Evolutionary conservation across 1,140 invertebrate genomes (phyloP), one percentile per base, ranked within the genome.

Genomic region (Plutomurus gul): DNA sequence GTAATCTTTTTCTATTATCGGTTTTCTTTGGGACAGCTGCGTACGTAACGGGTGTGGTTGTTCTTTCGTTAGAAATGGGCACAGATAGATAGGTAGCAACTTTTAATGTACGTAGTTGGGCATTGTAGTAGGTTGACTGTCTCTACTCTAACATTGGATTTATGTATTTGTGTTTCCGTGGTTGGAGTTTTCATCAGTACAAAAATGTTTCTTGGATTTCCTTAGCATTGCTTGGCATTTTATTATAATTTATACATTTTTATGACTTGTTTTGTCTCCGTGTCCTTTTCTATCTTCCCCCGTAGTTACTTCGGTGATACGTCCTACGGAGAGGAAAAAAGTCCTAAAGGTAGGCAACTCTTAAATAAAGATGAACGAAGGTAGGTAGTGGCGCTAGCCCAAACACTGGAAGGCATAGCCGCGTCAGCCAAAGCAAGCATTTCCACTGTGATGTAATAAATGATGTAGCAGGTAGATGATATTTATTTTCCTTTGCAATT

Each of bases 151-250:
- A 33, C 27, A 65, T 65, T 65, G 56, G 27, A 65, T 65, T 65
- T 65, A 65, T 65, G n/a, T 65, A 30, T 65, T 36, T 65, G 27
- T 1, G 56, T n/a, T n/a, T n/a, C n/a, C n/a, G n/a, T n/a, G n/a
- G n/a, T 65, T 65, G 56, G 56, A 25, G 36, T 65, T 65, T 65
- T 65, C 56, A 65, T 65, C 56, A 65, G 56, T 65, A 65, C 56
- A 65, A 65, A 65, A 65, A 65, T 65, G 56, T 65, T 65, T 65
- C 56, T 65, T 65, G 56, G n/a, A n/a, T n/a, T n/a, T n/a, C n/a
- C n/a, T n/a, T n/a, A n/a, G 56, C 56, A 33, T 65, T 33, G 56
- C 56, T 65, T 65, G 56, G 56, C 56, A 65, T 65, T 65, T 65
- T 65, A 65, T 65, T 65, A 65, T 65, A 65, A 65, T 65, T 65